A percentile compares a stretch with the other conserved stretches of the same genome.
Conservation (phyloP, 1,140 invertebrate genomes). For the Chelonus insularis region DNA sequence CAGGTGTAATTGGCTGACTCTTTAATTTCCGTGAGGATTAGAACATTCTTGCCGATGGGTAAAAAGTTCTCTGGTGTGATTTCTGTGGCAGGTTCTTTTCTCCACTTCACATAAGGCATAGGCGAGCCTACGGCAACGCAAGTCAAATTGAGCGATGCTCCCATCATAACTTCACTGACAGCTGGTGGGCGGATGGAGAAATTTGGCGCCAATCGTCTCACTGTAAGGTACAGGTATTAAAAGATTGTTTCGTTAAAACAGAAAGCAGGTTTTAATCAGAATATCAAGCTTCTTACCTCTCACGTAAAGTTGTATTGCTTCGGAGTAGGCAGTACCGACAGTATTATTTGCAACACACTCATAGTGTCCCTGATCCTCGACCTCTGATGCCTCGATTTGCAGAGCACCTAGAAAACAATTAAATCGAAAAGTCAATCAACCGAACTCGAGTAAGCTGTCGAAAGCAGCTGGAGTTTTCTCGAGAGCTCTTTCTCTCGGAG, state of each 20-base stretch:
- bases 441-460: not conserved
- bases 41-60: slow-evolving; percentile 82
- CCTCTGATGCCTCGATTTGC: slow-evolving; percentile 87
- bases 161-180: slow-evolving; percentile 85
- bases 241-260: too few relatives aligned
- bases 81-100: slow-evolving; percentile 77
- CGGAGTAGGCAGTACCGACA: slow-evolving; percentile 91
- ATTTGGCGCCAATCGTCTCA: slow-evolving; percentile 88
- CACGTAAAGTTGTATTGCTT: slow-evolving; percentile 87
- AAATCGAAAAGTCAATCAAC: slow-evolving; percentile 21
- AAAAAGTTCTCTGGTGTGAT: slow-evolving; percentile 84
- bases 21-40: slow-evolving; percentile 82
- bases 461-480: slow-evolving; percentile 4
- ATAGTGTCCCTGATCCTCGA: slow-evolving; percentile 89
- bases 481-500: not conserved
- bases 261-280: too few relatives aligned
- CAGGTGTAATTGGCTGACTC: slow-evolving; percentile 97
- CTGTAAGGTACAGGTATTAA: too few relatives aligned
- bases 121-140: slow-evolving; percentile 97
- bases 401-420: slow-evolving; percentile 74
- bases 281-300: too few relatives aligned
- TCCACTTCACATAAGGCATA: slow-evolving; percentile 97
- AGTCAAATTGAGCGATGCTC: slow-evolving; percentile 87
- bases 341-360: slow-evolving; percentile 92
- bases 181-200: slow-evolving; percentile 89